These are phyloP conservation scores for Hyposmocoma kahamanoa DNA, from an alignment of 1,140 invertebrate species.

Conservation along the genomic window DNA sequence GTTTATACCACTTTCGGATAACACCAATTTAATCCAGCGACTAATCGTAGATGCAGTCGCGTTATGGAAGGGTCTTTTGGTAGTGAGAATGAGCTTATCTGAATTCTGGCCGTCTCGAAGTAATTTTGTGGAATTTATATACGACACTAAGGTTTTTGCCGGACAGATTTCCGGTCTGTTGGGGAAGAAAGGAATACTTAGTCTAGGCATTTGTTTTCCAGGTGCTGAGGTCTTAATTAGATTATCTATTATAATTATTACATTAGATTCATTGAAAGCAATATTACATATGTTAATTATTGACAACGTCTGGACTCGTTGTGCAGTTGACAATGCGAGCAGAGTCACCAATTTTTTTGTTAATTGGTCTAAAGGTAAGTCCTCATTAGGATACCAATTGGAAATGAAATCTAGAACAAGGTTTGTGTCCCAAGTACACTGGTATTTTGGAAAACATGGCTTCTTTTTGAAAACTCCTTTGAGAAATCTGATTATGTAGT, in stretches of 20 bases:
- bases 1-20: background rate
- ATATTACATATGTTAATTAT: constrained; percentile 3
- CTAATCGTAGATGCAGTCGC: constrained; percentile 2
- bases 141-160: constrained; percentile 7
- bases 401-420: background rate
- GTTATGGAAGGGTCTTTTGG: constrained; percentile 1
- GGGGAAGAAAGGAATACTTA: constrained; percentile 10
- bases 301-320: constrained; percentile 12
- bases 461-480: constrained; percentile 8
- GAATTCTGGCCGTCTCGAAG: background rate
- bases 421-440: constrained; percentile 11
- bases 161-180: constrained; percentile 10
- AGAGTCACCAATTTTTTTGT: constrained; percentile 6
- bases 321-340: constrained; percentile 12
- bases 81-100: background rate
- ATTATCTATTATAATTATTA: constrained; percentile 8
- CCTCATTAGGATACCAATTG: constrained; percentile 5
- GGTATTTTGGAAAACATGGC: constrained; percentile 8
- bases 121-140: constrained; percentile 5
- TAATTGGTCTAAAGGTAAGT: background rate
- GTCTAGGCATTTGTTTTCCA: background rate
- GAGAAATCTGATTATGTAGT: constrained; percentile 5
- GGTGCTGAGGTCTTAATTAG: constrained; percentile 13
- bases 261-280: background rate
- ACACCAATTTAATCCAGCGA: constrained; percentile 2